phyloP scores from a whole-genome alignment of 2,888 invertebrate genomes.

The Oeneis ivallda region DNA sequence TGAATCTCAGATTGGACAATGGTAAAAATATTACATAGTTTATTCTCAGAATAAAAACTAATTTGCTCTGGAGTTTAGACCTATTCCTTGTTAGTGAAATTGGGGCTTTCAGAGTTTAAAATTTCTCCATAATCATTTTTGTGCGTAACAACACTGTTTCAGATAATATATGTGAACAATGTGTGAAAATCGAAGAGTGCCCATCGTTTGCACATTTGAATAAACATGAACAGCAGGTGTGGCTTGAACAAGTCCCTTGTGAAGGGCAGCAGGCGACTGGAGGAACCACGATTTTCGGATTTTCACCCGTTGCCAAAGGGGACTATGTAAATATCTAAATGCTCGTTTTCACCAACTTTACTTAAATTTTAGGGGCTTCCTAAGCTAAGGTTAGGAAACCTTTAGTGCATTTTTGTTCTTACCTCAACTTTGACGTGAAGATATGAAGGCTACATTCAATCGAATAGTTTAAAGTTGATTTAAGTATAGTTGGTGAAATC shows the following conservation, averaged over 20 bases:
- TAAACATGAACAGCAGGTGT: conserved; percentile 49
- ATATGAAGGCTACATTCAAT: too few species aligned
- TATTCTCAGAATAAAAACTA: too few species aligned
- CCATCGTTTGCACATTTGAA: conserved; percentile 49
- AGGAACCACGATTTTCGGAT: conserved; percentile 44
- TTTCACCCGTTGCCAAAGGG: conserved; percentile 50
- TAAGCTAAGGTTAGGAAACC: too few species aligned
- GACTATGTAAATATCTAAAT: conserved; percentile 51
- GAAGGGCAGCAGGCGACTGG: conserved; percentile 34
- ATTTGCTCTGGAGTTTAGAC: too few species aligned
- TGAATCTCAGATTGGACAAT: too few species aligned
- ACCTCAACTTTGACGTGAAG: too few species aligned
- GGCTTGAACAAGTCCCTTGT: conserved; percentile 50
- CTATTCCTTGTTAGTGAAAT: too few species aligned
- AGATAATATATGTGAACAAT: conserved; percentile 56
- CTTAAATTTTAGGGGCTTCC: not conserved
- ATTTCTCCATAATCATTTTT: conserved; percentile 1
- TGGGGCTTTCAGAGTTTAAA: not conserved
- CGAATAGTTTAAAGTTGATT: too few species aligned
- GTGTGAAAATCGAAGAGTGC: conserved; percentile 55
- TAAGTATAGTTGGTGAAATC: too few species aligned
- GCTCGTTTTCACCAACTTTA: not conserved
- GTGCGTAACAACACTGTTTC: conserved; percentile 6
- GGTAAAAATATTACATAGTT: too few species aligned
- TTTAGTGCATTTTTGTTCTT: too few species aligned